Conservation (phyloP, 1,140 invertebrate species). For the Drosophila nannoptera region DNA sequence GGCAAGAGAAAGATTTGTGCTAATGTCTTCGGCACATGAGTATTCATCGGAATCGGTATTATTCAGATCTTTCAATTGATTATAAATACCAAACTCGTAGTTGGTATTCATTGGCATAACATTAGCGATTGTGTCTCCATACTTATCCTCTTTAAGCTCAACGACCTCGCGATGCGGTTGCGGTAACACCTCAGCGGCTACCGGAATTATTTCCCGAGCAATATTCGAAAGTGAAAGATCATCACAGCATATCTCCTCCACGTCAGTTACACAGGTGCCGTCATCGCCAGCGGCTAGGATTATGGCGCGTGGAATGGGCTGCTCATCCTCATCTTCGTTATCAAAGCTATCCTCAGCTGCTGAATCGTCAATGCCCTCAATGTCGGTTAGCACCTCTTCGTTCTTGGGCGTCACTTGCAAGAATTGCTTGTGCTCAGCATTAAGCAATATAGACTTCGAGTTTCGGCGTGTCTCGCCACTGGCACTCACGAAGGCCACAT, state of each 20-base stretch:
- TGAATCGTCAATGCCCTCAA: conserved; percentile 80
- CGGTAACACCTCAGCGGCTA: conserved; percentile 71
- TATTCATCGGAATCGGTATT: conserved; percentile 80
- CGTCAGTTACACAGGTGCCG: conserved; percentile 71
- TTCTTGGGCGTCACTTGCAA: conserved; percentile 35
- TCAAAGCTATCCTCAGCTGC: conserved; percentile 78
- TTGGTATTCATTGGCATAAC: conserved; percentile 79
- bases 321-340: conserved; percentile 63
- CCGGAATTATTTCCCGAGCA: conserved; percentile 46
- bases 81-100: conserved; percentile 72
- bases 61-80: conserved; percentile 67
- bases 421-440: conserved; percentile 38
- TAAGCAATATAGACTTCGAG: conserved; percentile 43
- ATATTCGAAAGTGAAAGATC: conserved; percentile 43
- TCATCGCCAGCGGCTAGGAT: conserved; percentile 65
- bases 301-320: conserved; percentile 70
- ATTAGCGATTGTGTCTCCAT: conserved; percentile 78
- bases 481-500: conserved; percentile 65
- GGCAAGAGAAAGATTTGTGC: conserved; percentile 45
- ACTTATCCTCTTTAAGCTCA: conserved; percentile 79
- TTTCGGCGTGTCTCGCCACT: conserved; percentile 53
- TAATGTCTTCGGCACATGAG: conserved; percentile 77
- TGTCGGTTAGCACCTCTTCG: conserved; percentile 79
- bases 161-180: conserved; percentile 79
- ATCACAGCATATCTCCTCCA: conserved; percentile 79